Base-by-base conservation (phyloP, 2,797 vertebrate species). In the Hirundo rustica region DNA sequence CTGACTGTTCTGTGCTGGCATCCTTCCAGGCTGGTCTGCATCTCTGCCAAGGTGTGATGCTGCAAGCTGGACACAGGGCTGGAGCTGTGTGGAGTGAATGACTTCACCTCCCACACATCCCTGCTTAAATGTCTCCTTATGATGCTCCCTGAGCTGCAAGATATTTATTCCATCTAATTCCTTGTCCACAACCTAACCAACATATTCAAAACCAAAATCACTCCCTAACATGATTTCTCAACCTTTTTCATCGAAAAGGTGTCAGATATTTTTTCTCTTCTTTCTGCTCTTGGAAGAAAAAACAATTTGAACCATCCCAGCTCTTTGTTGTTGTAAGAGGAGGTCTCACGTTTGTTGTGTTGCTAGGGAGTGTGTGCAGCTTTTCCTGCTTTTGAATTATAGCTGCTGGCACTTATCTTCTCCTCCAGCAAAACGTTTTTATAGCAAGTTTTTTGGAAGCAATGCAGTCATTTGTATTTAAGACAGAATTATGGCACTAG, bases 341-440 rank as follows among this genome's bases (percentile, higher is more conserved):
- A 82, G 70, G 40, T 72, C 66, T 82, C 72, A 38, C 1, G 0
- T 66, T 81, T 66, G 47, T 53, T 87, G 61, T 75, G 72, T 92
- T 94, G 91, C 91, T 89, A 75, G 73, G 92, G 75, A 93, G 72
- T 79, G 75, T 27, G 70, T 82, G 75, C 71, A 71, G 90, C 72
- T 83, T 95, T 93, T 93, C 76, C 62, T 76, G 48, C 58, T 74
- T 92, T 88, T 94, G 88, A 95, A 90, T 95, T 94, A 89, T 68
- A 64, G 78, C 87, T 92, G 66, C 87, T 70, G 57, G 68, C 48
- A 94, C 76, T 96, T 93, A 93, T 81, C 93, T 94, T 88, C 78
- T 85, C 74, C 88, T 89, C 78, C 85, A 91, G 93, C 66, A 93
- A 94, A 93, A 2, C 76, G 78, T 48, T 21, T 96, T 96, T 94